Base-by-base conservation (phyloP, 2,113 vertebrate genomes). In the Bungarus multicinctus region DNA sequence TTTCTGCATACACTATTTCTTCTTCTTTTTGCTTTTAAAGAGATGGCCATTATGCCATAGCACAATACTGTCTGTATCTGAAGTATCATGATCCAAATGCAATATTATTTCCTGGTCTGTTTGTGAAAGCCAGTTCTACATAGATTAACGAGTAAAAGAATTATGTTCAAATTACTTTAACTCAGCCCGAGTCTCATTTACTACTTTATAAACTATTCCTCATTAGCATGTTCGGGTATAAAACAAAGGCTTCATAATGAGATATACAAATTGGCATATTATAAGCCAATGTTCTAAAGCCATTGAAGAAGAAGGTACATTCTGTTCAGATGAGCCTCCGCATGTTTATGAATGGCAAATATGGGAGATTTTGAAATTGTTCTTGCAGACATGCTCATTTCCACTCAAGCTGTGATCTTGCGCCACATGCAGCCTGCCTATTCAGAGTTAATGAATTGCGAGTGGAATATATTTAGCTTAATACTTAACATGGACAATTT, bases 291-390 rank as follows among this genome's bases (percentile, higher is more conserved):
- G 89, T 1, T 25, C 91, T 94, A 93, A 95, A 94, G 92, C 23
- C 52, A 25, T 91, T 10, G 92, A 52, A 39, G 34, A 22, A 94
- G 18, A 18, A 94, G 14, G 53, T 39, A 90, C 50, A 52, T 52
- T 53, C 74, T 39, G 9, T 20, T 93, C 14, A 93, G 90, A 94
- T 95, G 89, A 5, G 7, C 50, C 92, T 16, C 4, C 1, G 4
- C 85, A 39, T 93, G 45, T 92, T 92, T 95, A 39, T 90, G 89
- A 93, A 12, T 18, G 93, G 25, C 90, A 94, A 87, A 91, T 90
- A 95, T 30, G 5, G 5, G 2, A 14, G 92, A 95, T 87, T 23
- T 45, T 94, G 91, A 64, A 92, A 91, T 91, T 93, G 94, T 95
- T 95, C 89, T 94, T 94, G 92, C 91, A 92, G 94, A 89, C 0